These are phyloP conservation scores for Dolichallabes microphthalmus DNA, from an alignment of 2,113 vertebrate species.

Conservation along the genomic window DNA sequence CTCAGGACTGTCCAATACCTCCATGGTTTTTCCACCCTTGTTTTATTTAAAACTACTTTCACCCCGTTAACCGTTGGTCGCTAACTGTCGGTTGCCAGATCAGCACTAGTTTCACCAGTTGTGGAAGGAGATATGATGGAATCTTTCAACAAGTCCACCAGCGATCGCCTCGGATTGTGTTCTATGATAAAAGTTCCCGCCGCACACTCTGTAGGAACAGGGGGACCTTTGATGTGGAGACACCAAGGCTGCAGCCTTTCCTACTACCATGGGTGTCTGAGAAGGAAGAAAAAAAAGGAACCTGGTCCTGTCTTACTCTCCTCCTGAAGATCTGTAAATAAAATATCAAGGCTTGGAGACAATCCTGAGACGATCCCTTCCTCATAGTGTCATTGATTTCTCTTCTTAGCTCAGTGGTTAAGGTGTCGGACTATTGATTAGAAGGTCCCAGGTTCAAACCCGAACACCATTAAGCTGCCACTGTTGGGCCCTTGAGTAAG, in stretches of 20 bases:
- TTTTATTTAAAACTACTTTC: too few species aligned
- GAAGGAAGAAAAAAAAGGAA: conserved; percentile 46
- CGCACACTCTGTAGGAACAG: conserved; percentile 62
- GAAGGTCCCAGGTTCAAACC: too few species aligned
- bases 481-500: too few species aligned
- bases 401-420: too few species aligned
- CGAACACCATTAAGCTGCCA: too few species aligned
- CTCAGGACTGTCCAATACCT: too few species aligned
- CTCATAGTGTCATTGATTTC: background rate
- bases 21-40: too few species aligned
- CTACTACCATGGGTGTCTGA: conserved; percentile 59
- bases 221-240: conserved; percentile 65
- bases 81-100: too few species aligned
- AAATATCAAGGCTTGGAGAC: conserved; percentile 66
- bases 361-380: conserved; percentile 36
- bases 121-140: too few species aligned
- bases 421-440: too few species aligned
- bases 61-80: too few species aligned
- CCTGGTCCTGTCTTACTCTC: conserved; percentile 55
- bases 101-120: too few species aligned
- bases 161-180: conserved; percentile 60
- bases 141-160: conserved; percentile 61
- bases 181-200: conserved; percentile 65
- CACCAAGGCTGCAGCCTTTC: conserved; percentile 52
- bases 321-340: conserved; percentile 68